A percentile compares a stretch with the other conserved stretches of the same genome.
Conservation (phyloP, 1,140 invertebrate species). For the Cyclina sinensis region DNA sequence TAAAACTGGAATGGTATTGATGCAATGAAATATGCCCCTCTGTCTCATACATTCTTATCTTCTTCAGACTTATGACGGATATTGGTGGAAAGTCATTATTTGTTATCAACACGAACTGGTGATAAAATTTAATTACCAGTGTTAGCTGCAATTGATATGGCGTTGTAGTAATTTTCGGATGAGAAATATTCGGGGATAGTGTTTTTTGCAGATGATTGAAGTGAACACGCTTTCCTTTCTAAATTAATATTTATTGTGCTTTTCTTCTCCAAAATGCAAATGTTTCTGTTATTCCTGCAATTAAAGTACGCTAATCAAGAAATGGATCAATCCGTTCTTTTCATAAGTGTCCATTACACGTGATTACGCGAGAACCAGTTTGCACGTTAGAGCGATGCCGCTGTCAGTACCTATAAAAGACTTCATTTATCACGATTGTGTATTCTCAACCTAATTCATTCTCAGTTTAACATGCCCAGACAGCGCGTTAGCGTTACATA, state of each 20-base stretch:
- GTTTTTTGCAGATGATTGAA: no score
- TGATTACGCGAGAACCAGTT: not conserved
- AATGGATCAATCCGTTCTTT: not conserved
- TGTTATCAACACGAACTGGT: slow-evolving; percentile 2
- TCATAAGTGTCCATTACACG: not conserved
- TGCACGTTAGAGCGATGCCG: not conserved
- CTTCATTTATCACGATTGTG: slow-evolving; percentile 22
- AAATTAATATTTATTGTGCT: no score
- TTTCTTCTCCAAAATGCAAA: not conserved
- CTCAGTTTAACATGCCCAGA: not conserved
- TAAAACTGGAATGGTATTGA: slow-evolving; percentile 14
- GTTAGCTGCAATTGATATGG: not conserved
- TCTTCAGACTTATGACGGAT: slow-evolving; percentile 13
- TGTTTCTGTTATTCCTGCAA: not conserved
- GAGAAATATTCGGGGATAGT: not conserved
- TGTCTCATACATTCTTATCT: not conserved
- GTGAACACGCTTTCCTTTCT: no score
- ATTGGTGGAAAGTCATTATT: slow-evolving; percentile 23
- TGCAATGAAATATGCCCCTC: not conserved
- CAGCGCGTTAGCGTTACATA: not conserved
- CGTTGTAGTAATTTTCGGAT: not conserved
- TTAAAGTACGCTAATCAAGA: not conserved
- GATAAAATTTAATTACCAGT: slow-evolving; percentile 31
- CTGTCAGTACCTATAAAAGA: not conserved
- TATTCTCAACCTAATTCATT: not conserved